phyloP scores from a whole-genome alignment of 1,140 invertebrate genomes.

The Tribolium castaneum region DNA sequence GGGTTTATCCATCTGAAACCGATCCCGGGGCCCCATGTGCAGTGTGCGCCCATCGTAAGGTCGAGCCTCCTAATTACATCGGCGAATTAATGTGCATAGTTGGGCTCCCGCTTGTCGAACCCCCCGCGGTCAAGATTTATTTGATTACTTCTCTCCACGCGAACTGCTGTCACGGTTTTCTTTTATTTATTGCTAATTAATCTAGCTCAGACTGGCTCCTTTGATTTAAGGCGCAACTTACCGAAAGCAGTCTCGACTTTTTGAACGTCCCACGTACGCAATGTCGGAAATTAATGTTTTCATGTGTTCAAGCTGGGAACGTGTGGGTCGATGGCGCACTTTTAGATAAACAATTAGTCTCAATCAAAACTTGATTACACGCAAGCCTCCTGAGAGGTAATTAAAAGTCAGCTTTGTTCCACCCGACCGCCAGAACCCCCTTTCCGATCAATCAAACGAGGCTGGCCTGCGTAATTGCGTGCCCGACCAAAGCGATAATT shows the following conservation, averaged over 20 bases:
- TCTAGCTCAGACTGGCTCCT: background rate
- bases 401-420: slow-evolving; percentile 46
- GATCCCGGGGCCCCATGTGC: background rate
- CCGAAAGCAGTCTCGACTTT: slow-evolving; percentile 12
- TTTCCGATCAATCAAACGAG: slow-evolving; percentile 45
- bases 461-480: slow-evolving; percentile 40
- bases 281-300: slow-evolving; percentile 20
- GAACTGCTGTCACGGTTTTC: slow-evolving; percentile 23
- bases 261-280: slow-evolving; percentile 38
- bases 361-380: slow-evolving; percentile 43
- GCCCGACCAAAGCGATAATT: slow-evolving; percentile 38
- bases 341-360: slow-evolving; percentile 45
- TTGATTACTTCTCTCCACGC: slow-evolving; percentile 22
- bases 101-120: slow-evolving; percentile 12
- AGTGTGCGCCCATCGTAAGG: slow-evolving; percentile 26
- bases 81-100: slow-evolving; percentile 13
- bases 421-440: slow-evolving; percentile 38
- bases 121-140: slow-evolving; percentile 39
- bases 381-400: slow-evolving; percentile 43
- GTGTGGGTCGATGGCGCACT: slow-evolving; percentile 38
- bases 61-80: slow-evolving; percentile 29
- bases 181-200: slow-evolving; percentile 41
- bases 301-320: slow-evolving; percentile 11
- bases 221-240: background rate
- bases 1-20: background rate